These are phyloP conservation scores for Miniopterus natalensis DNA, from an alignment of 2,113 vertebrate genomes.

Conservation along the genomic window DNA sequence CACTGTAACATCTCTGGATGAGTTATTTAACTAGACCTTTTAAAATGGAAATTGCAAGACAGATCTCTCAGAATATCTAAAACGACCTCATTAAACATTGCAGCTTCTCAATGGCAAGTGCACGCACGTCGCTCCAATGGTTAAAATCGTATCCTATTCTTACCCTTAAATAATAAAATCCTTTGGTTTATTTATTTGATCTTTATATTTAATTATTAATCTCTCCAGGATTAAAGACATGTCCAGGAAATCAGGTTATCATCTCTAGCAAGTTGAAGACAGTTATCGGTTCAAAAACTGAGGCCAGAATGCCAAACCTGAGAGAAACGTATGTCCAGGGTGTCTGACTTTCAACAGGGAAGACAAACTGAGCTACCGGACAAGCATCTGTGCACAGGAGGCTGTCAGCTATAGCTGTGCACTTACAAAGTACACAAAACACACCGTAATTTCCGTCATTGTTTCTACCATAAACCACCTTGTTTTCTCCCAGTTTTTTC, in stretches of 20 bases:
- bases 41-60: background rate
- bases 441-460: background rate
- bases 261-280: background rate
- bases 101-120: background rate
- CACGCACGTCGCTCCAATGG: background rate
- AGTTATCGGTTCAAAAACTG: background rate
- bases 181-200: background rate
- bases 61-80: background rate
- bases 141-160: background rate
- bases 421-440: background rate
- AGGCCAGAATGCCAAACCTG: background rate
- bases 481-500: background rate
- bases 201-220: background rate
- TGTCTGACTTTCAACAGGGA: background rate
- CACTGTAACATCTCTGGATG: background rate
- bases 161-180: background rate
- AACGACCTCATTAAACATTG: background rate
- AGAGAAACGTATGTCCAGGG: background rate
- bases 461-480: background rate
- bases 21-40: background rate
- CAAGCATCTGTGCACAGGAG: background rate
- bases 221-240: background rate
- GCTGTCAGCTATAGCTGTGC: background rate
- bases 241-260: background rate
- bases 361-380: background rate